These are phyloP conservation scores for Melanocharis versteri DNA, from an alignment of 2,113 vertebrate species.

Conservation along the genomic window DNA sequence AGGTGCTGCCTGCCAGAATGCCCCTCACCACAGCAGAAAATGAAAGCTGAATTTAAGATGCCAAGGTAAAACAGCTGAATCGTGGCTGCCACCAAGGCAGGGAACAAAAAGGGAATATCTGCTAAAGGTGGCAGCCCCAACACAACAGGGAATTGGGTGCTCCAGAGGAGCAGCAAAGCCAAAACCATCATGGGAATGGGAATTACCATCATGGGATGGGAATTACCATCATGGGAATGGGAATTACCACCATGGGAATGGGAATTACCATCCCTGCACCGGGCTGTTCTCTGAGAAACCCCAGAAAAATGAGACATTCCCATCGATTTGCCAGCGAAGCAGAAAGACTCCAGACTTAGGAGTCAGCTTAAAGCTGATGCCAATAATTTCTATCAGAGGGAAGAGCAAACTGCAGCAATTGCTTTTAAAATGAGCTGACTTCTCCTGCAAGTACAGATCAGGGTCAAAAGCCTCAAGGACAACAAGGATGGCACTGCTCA, in stretches of 20 bases:
- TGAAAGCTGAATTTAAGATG: neutral
- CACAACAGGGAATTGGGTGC: neutral
- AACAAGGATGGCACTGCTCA: neutral
- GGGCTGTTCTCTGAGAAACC: neutral
- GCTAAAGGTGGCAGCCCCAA: neutral
- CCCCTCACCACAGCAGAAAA: neutral
- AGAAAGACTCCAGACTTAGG: neutral
- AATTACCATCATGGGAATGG: neutral
- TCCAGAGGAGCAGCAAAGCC: neutral
- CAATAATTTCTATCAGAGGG: neutral
- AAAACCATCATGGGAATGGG: neutral
- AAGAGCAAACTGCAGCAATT: neutral
- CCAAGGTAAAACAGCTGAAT: neutral
- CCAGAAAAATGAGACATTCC: neutral
- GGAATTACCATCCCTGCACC: neutral
- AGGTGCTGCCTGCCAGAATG: neutral
- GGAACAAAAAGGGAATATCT: neutral
- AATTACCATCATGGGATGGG: neutral
- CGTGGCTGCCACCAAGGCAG: neutral
- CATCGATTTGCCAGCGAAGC: neutral
- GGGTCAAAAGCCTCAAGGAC: slow-evolving; percentile 15
- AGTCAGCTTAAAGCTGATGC: neutral
- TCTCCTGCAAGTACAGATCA: neutral
- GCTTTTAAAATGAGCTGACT: neutral
- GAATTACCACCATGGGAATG: neutral